phyloP scores from a whole-genome alignment of 2,113 vertebrate genomes.

The mouse (Mus musculus) region DNA sequence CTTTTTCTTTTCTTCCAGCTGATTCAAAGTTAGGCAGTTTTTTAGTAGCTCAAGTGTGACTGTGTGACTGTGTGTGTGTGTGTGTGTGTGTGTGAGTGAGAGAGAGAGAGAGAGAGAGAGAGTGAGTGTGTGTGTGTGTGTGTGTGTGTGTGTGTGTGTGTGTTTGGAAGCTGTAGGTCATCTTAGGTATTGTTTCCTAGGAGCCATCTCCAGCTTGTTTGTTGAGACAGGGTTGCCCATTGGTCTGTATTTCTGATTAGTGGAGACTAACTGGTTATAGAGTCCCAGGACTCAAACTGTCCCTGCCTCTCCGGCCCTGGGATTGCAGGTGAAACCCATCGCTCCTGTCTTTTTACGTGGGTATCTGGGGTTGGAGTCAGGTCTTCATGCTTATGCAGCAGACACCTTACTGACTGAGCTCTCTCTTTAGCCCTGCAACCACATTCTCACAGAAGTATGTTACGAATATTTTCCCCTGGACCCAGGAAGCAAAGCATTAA shows the following conservation, averaged over 20 bases:
- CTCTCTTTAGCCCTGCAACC: background rate
- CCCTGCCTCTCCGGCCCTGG: background rate
- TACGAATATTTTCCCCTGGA: conserved; percentile 61
- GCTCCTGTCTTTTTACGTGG: background rate
- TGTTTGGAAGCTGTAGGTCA: background rate
- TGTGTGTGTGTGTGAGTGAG: background rate
- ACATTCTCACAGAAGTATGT: conserved; percentile 61
- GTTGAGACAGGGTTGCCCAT: background rate
- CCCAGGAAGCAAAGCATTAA: conserved; percentile 71
- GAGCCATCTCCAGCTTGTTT: background rate
- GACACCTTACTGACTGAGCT: background rate
- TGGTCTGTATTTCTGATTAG: background rate
- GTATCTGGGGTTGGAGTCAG: background rate
- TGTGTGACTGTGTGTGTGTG: too few relatives aligned
- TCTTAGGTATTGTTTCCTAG: background rate
- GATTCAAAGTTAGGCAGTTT: conserved; percentile 62
- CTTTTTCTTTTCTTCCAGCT: conserved; percentile 42
- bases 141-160: background rate
- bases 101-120: too few relatives aligned
- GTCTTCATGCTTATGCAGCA: background rate
- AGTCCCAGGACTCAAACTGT: background rate
- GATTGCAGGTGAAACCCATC: too few relatives aligned
- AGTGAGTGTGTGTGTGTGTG: background rate
- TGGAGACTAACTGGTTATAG: background rate
- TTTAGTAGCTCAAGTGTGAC: conserved; percentile 35